phyloP scores from a whole-genome alignment of 2,113 vertebrate species.

The Indicator indicator region DNA sequence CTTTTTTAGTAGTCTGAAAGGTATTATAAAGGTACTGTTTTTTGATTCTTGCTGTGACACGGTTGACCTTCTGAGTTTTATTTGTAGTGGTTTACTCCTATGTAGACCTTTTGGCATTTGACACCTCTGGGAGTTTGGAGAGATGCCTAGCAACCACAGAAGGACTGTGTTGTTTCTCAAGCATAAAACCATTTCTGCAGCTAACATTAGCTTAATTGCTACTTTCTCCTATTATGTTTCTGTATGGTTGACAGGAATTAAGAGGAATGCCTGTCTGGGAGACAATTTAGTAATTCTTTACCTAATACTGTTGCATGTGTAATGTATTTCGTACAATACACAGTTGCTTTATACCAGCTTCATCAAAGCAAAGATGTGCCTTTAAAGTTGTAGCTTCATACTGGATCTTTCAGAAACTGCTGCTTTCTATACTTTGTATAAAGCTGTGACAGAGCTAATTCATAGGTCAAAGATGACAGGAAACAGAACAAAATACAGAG shows the following conservation, averaged over 20 bases:
- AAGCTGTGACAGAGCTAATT: background rate
- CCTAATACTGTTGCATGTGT: background rate
- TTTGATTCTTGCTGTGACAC: background rate
- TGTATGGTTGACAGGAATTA: background rate
- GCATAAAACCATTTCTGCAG: background rate
- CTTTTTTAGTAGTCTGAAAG: background rate
- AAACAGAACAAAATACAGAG: background rate
- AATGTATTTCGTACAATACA: background rate
- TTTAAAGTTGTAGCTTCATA: background rate
- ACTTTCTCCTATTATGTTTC: background rate
- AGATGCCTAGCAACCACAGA: background rate
- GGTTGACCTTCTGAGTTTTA: background rate
- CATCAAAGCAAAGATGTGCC: background rate
- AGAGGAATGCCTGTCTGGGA: background rate
- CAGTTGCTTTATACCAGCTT: background rate
- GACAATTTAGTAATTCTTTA: background rate
- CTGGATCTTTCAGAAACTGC: background rate
- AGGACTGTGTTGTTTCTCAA: background rate
- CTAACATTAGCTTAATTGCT: background rate
- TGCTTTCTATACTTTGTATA: background rate
- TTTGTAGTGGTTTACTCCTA: background rate
- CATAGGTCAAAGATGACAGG: background rate
- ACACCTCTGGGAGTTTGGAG: background rate
- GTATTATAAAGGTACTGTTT: background rate
- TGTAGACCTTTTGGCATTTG: background rate